phyloP scores from a whole-genome alignment of 2,888 invertebrate species.

The Catocala fraxini region DNA sequence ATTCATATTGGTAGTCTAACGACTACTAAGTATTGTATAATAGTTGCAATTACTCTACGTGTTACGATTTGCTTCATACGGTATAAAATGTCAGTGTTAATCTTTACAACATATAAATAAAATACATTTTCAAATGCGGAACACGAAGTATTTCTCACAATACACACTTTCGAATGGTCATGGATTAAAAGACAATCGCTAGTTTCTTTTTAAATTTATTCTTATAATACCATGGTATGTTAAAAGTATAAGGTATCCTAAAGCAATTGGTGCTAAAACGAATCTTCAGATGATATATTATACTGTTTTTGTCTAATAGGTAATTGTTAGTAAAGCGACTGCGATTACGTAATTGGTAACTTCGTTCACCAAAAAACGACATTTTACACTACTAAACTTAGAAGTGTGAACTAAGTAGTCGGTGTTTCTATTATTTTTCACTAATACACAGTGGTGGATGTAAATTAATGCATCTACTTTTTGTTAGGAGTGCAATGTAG shows the following conservation, averaged over 20 bases:
- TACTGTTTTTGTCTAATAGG: too few relatives aligned
- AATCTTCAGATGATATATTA: too few relatives aligned
- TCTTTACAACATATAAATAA: not conserved
- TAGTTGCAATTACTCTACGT: not conserved
- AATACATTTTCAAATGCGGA: conserved; percentile 13
- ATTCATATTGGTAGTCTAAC: not conserved
- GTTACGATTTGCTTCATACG: not conserved
- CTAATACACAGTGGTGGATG: too few relatives aligned
- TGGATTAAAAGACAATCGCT: too few relatives aligned
- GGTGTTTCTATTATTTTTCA: not conserved
- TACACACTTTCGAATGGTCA: too few relatives aligned
- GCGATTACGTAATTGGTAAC: conserved; percentile 8
- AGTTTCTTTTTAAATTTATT: too few relatives aligned
- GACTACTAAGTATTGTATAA: conserved; percentile 11
- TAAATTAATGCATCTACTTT: too few relatives aligned
- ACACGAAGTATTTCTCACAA: not conserved
- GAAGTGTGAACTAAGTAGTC: conserved; percentile 2
- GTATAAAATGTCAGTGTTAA: not conserved
- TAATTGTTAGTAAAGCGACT: not conserved
- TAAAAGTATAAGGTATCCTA: too few relatives aligned
- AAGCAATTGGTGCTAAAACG: too few relatives aligned
- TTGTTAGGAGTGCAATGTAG: too few relatives aligned
- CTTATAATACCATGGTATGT: too few relatives aligned
- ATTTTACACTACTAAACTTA: conserved; percentile 6
- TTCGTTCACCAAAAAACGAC: not conserved